Conservation (phyloP, 1,140 invertebrate genomes). For the Bombus confusus region DNA sequence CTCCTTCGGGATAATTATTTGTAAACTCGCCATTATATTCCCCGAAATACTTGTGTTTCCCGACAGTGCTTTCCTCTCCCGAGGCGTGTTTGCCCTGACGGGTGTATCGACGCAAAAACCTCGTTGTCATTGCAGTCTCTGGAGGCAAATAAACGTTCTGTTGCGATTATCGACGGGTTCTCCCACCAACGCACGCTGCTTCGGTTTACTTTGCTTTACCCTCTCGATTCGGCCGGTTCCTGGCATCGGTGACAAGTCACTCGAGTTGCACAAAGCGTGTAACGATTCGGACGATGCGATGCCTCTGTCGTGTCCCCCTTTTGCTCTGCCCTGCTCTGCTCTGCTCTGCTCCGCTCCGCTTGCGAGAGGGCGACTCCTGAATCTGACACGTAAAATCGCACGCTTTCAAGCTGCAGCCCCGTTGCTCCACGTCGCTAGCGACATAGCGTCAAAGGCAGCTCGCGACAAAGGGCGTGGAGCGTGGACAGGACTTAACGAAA, state of each 20-base stretch:
- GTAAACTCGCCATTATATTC: conserved; percentile 31
- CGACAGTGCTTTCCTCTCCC: neutral
- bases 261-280: conserved; percentile 55
- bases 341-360: too few relatives aligned
- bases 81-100: conserved; percentile 9
- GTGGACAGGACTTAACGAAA: conserved; percentile 52
- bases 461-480: conserved; percentile 45
- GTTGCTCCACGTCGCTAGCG: neutral
- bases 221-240: conserved; percentile 23
- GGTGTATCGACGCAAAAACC: neutral
- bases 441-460: conserved; percentile 53
- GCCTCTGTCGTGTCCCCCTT: neutral
- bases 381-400: conserved; percentile 61
- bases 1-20: conserved; percentile 40
- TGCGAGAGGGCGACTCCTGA: conserved; percentile 33
- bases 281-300: conserved; percentile 40
- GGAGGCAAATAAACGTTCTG: conserved; percentile 30
- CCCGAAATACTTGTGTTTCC: conserved; percentile 20
- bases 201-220: conserved; percentile 39
- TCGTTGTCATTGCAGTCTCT: neutral
- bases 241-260: conserved; percentile 46
- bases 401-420: conserved; percentile 28
- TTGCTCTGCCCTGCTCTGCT: too few relatives aligned
- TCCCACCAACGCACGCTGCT: neutral
- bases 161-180: conserved; percentile 24